Conservation (phyloP, 2,888 invertebrate genomes). For the Euplexia lucipara region DNA sequence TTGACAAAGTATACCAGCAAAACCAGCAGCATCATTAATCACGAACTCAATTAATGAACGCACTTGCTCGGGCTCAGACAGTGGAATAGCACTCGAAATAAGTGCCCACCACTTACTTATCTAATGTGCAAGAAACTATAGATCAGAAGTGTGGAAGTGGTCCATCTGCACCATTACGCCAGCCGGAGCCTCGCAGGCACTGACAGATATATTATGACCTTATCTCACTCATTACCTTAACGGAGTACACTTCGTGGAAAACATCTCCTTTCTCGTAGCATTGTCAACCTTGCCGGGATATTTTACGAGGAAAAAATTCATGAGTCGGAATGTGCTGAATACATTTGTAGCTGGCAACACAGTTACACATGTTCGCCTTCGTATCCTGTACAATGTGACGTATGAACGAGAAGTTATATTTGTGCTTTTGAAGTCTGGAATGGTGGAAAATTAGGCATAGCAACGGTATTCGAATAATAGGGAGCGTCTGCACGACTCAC, state of each 20-base stretch:
- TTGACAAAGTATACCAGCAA: neutral
- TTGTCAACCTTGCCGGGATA: conserved; percentile 76
- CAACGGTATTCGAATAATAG: conserved; percentile 17
- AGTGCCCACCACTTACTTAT: conserved; percentile 1
- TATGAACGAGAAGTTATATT: conserved; percentile 19
- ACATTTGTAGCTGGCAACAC: conserved; percentile 66
- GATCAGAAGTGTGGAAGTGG: conserved; percentile 63
- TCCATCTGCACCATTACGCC: conserved; percentile 61
- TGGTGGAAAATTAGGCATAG: conserved; percentile 16
- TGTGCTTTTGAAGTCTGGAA: conserved; percentile 25
- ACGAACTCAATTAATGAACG: neutral
- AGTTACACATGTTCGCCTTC: conserved; percentile 53
- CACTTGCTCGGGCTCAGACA: conserved; percentile 2
- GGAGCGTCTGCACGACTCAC: neutral
- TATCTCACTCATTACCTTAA: conserved; percentile 74
- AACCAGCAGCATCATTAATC: conserved; percentile 20
- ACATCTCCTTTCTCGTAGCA: conserved; percentile 75
- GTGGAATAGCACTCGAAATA: conserved; percentile 22
- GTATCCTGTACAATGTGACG: conserved; percentile 57
- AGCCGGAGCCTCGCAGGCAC: conserved; percentile 65
- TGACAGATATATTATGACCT: conserved; percentile 74
- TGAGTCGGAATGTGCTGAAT: conserved; percentile 74
- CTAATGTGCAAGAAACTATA: conserved; percentile 33
- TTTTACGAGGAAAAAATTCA: conserved; percentile 77
- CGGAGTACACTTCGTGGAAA: conserved; percentile 72